phyloP scores from a whole-genome alignment of 2,797 vertebrate genomes.

The Gobionotothen gibberifrons region DNA sequence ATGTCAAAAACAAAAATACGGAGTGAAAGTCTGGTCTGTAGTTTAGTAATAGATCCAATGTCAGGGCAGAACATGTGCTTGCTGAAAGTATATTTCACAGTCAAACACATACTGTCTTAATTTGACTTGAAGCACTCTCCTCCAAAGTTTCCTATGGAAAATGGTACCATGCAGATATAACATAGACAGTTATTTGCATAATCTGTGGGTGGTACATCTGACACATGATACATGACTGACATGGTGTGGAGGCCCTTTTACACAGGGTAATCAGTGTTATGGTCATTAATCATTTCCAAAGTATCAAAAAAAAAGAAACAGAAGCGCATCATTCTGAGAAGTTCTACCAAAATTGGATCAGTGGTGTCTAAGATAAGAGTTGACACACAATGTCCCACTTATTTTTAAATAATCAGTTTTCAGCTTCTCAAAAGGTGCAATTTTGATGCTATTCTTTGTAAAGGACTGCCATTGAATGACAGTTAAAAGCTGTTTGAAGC shows the following conservation, averaged over 20 bases:
- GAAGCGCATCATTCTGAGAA: neutral
- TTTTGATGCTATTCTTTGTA: neutral
- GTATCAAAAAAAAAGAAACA: conserved; percentile 11
- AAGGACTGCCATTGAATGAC: no score
- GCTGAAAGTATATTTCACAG: neutral
- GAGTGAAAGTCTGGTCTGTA: neutral
- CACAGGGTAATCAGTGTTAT: neutral
- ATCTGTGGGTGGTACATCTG: neutral
- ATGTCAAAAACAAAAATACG: neutral
- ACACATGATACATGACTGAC: conserved; percentile 7
- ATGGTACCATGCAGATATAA: neutral
- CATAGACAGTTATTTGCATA: neutral
- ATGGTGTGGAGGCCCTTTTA: neutral
- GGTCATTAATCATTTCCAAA: neutral
- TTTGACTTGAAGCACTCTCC: neutral
- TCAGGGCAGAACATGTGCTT: neutral
- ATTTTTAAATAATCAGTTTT: neutral
- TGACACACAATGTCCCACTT: neutral
- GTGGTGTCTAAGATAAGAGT: neutral
- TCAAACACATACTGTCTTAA: neutral
- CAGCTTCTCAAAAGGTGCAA: neutral
- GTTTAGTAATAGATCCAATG: neutral
- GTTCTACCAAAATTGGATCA: neutral
- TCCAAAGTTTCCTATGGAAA: neutral
- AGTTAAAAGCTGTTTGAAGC: neutral